These are phyloP conservation scores for Ariopsis seemanni DNA, from an alignment of 2,113 vertebrate genomes.

Conservation along the genomic window DNA sequence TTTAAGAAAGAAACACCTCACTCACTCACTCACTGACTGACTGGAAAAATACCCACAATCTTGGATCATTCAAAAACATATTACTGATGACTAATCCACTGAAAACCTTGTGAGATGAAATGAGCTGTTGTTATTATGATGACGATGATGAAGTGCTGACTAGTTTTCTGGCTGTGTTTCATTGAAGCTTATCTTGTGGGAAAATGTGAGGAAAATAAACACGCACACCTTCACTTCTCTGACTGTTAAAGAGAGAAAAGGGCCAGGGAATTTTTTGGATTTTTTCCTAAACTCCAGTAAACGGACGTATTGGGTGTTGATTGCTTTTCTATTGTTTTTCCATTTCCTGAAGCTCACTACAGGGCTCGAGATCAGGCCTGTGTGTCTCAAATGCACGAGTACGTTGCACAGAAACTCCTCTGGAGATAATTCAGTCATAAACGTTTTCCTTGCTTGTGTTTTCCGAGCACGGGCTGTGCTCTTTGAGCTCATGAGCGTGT, in stretches of 20 bases:
- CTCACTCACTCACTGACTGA: too few relatives aligned
- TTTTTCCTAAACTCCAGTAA: neutral
- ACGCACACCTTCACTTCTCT: neutral
- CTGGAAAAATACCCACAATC: neutral
- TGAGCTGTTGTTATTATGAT: neutral
- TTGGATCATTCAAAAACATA: neutral
- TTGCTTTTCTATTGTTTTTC: constrained; percentile 7
- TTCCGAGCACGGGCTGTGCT: neutral
- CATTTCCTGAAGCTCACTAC: neutral
- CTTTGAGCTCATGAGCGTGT: neutral
- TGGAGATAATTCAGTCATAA: neutral
- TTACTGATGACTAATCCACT: neutral
- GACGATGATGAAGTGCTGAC: neutral
- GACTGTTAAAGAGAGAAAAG: neutral
- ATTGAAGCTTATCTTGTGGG: neutral
- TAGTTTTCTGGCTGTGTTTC: neutral
- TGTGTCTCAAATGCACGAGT: neutral
- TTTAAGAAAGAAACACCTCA: neutral
- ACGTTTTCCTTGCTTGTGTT: neutral
- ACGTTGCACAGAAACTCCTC: neutral
- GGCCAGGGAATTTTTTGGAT: neutral
- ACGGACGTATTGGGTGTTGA: constrained; percentile 12
- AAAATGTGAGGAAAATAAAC: neutral
- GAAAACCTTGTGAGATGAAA: neutral
- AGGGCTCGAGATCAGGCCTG: neutral